Evolutionary conservation across 2,797 vertebrate genomes (phyloP).

Genomic region (Alexandromys oeconomus): DNA sequence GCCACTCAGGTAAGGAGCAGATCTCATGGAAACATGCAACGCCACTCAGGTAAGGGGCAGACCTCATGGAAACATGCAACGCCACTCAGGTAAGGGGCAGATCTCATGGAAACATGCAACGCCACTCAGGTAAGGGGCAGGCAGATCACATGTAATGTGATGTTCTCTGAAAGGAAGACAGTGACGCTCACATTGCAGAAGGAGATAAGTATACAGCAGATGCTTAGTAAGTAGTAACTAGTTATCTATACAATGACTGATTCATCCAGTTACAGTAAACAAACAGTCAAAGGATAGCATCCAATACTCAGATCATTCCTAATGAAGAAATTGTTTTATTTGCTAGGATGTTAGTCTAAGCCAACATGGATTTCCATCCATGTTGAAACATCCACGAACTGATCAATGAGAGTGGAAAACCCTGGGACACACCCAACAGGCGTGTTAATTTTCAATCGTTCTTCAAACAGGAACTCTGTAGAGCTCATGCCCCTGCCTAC

Average conservation of each 20-base stretch:
- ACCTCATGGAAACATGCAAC: not conserved
- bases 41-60: not conserved
- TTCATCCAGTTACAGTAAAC: not conserved
- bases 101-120: not conserved
- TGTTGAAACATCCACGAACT: slow-evolving; percentile 9
- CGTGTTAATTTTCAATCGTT: not conserved
- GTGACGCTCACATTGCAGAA: not conserved
- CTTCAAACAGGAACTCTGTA: not conserved
- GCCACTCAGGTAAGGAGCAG: not conserved
- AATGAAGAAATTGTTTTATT: slow-evolving; percentile 4
- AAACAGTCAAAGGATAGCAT: not conserved
- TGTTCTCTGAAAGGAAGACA: not conserved
- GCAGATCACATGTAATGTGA: not conserved
- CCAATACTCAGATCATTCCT: slow-evolving; percentile 11
- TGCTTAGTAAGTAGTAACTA: slow-evolving; percentile 2
- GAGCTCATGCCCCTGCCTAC: not conserved
- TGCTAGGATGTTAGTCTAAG: not conserved
- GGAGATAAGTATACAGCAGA: not conserved
- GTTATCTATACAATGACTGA: not conserved
- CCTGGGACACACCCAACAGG: not conserved
- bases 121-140: not conserved
- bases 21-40: not conserved
- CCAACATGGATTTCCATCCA: not conserved
- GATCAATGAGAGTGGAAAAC: not conserved
- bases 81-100: not conserved